Evolutionary conservation across 2,113 vertebrate genomes (phyloP).

Genomic region (Catharus fuscescens): DNA sequence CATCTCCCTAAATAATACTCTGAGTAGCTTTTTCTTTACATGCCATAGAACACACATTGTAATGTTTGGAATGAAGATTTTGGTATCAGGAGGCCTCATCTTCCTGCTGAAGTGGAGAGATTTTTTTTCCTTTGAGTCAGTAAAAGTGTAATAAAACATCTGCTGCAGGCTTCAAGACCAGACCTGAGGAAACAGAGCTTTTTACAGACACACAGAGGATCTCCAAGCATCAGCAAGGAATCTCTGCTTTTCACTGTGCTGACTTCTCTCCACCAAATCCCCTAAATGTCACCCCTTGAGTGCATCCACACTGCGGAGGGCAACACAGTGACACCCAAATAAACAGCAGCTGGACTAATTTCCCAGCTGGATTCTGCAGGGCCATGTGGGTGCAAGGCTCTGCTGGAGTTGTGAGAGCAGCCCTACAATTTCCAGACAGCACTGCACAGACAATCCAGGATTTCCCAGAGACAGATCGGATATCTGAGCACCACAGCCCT

Average conservation of each 20-base stretch:
- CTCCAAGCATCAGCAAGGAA: not conserved
- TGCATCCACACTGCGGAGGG: not conserved
- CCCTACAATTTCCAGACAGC: not conserved
- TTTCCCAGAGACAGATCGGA: not conserved
- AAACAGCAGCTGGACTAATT: not conserved
- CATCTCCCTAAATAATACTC: not conserved
- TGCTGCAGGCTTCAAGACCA: not conserved
- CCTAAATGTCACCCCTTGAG: not conserved
- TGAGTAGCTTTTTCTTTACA: not conserved
- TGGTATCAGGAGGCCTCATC: not conserved
- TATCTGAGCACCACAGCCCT: not conserved
- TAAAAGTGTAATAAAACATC: not conserved
- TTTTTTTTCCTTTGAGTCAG: not conserved
- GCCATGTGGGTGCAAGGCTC: not conserved
- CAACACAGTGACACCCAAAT: not conserved
- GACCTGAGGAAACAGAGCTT: not conserved
- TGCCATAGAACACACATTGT: not conserved
- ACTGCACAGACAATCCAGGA: not conserved
- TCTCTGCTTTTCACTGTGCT: not conserved
- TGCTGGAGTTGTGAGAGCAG: not conserved
- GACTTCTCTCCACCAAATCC: not conserved
- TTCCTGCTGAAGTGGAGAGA: not conserved
- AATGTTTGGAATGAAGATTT: not conserved
- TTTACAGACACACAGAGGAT: not conserved
- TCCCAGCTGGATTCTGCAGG: not conserved